Evolutionary conservation across 2,797 vertebrate species (phyloP), one percentile per base, ranked within the genome.

Genomic region (Epinephelus malabaricus): DNA sequence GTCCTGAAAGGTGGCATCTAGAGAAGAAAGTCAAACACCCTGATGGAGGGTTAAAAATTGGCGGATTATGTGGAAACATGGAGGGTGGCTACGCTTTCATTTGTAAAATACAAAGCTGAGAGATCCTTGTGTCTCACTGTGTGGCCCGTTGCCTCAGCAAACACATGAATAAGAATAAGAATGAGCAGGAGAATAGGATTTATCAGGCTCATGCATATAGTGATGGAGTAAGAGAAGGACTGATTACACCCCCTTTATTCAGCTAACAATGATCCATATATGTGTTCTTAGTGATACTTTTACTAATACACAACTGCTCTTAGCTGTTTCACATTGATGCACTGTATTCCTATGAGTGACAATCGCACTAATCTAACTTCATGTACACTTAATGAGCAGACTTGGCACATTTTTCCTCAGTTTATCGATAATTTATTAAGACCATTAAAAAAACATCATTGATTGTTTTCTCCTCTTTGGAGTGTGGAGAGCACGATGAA

Each of bases 81-180:
- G 91, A 95, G 87, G 92, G 87, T 90, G 88, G 95, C 91, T 91
- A 93, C 85, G 87, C 94, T 95, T 95, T 95, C 92, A 94, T 91
- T 92, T 90, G 85, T 86, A 85, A 91, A 85, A 87, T 79, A 58
- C 83, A 89, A 84, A 87, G 86, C 84, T 83, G 34, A 13, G 84
- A 85, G 88, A 84, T 74, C 69, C 81, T 88, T 79, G 81, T 88
- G 75, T 92, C 94, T 94, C 91, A 88, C 92, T 95, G 95, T 96
- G 95, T 96, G 95, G 95, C 94, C 95, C 69, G 76, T 89, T 86
- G 88, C 83, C 81, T 91, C 73, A 86, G 88, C 84, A 95, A 95
- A 95, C 94, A 95, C 93, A 96, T 96, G 95, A 96, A 96, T 96
- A 89, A 91, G 88, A 95, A 95, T 91, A 89, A 89, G 84, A 80